Evolutionary conservation across 2,113 vertebrate genomes (phyloP), one percentile per base, ranked within the genome.

Genomic region (Zosterops lateralis): DNA sequence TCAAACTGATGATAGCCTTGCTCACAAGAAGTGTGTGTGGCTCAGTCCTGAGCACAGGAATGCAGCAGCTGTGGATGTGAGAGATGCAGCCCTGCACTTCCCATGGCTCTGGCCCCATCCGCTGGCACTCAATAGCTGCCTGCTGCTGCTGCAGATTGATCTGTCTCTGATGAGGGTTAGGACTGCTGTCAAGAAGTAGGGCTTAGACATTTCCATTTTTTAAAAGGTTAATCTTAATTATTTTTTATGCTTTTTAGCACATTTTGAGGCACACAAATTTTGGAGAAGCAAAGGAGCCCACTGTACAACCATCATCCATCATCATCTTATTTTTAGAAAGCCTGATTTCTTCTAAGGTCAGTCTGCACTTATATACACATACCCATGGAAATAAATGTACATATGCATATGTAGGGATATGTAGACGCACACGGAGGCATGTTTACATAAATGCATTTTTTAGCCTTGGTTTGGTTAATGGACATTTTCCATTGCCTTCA

Each of bases 111-210:
- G 96, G 90, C 93, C 95, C 61, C 25, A 34, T 90, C 91, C 95
- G 4, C 92, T 85, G 89, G 84, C 75, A 68, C 29, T 72, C 66
- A 84, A 82, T 53, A 84, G 84, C 71, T 73, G 80, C 42, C 87
- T 92, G 34, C 81, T 93, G 87, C 95, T 94, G 94, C 84, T 92
- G 82, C 86, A 82, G 48, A 87, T 56, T 66, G 89, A 93, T 94
- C 96, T 95, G 82, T 95, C 74, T 75, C 78, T 78, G 65, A 61
- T 51, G 58, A 86, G 26, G 14, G 20, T 36, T 36, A 72, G 67
- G 73, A 64, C 50, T 86, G 51, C 82, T 89, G 68, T 80, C 51
- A 38, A 75, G 72, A 66, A 48, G 12, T 10, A 77, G 42, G 9
- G 58, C 74, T 78, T 91, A 83, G 36, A 28, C 3, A 56, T 36